Evolutionary conservation across 2,797 vertebrate species (phyloP).

Genomic region (Lepus oiostolus): DNA sequence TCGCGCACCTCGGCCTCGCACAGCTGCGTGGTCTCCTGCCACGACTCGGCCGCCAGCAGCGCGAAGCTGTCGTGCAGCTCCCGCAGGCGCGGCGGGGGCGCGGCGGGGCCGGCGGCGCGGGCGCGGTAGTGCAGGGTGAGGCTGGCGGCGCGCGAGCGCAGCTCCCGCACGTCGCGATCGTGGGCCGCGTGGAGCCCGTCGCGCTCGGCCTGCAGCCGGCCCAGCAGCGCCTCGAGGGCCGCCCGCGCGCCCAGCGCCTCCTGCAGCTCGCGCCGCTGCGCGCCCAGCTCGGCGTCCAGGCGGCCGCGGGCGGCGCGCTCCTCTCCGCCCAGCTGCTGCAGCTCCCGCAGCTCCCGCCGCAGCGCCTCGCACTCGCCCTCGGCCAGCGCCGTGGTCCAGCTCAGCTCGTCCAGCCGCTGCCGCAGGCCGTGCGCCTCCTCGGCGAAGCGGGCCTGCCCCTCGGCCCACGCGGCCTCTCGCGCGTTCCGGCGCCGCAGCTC

Average conservation of each 20-base stretch:
- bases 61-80: conserved; percentile 92
- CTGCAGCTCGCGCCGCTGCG: conserved; percentile 90
- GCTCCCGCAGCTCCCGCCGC: conserved; percentile 90
- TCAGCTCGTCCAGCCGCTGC: conserved; percentile 91
- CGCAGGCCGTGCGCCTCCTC: conserved; percentile 92
- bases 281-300: conserved; percentile 91
- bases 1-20: conserved; percentile 93
- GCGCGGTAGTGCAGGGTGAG: conserved; percentile 82
- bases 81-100: conserved; percentile 86
- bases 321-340: conserved; percentile 90
- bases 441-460: conserved; percentile 83
- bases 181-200: conserved; percentile 90
- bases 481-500: conserved; percentile 91
- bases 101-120: conserved; percentile 83
- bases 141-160: conserved; percentile 88
- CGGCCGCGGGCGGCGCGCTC: conserved; percentile 89
- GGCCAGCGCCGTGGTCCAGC: conserved; percentile 89
- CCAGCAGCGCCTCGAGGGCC: conserved; percentile 92
- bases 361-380: conserved; percentile 94
- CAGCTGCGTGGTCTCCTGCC: conserved; percentile 91
- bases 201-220: conserved; percentile 90
- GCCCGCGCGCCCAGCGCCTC: conserved; percentile 89
- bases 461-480: conserved; percentile 74
- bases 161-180: conserved; percentile 87
- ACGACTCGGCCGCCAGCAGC: conserved; percentile 91